phyloP scores from a whole-genome alignment of 2,113 vertebrate genomes.

The Psilopsiagon aurifrons region DNA sequence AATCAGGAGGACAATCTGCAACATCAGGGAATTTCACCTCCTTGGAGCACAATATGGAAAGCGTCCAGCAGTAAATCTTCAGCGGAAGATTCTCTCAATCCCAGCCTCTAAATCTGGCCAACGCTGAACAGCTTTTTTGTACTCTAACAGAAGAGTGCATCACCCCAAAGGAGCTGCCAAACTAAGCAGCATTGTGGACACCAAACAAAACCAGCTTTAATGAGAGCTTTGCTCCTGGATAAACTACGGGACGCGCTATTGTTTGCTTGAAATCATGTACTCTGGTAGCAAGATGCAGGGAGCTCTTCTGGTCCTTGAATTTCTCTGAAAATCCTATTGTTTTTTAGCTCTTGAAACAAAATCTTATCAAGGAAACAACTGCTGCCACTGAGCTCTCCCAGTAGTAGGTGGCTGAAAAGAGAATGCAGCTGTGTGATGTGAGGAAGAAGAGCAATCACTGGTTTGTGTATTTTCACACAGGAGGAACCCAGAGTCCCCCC shows the following conservation, averaged over 20 bases:
- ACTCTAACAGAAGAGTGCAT: slow-evolving; percentile 29
- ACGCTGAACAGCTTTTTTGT: slow-evolving; percentile 55
- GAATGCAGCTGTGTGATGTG: neutral
- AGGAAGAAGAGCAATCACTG: neutral
- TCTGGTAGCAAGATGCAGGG: slow-evolving; percentile 15
- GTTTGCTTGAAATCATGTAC: slow-evolving; percentile 16
- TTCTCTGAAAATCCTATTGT: slow-evolving; percentile 33
- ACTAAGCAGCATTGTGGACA: slow-evolving; percentile 50
- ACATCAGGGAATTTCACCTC: neutral
- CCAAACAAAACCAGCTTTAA: slow-evolving; percentile 53
- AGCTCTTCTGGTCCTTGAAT: slow-evolving; percentile 10
- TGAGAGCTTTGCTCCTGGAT: slow-evolving; percentile 34
- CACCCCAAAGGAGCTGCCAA: slow-evolving; percentile 48
- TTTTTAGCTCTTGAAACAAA: slow-evolving; percentile 25
- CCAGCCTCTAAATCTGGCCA: slow-evolving; percentile 52
- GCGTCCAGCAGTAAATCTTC: slow-evolving; percentile 9
- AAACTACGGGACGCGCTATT: neutral
- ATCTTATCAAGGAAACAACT: slow-evolving; percentile 48
- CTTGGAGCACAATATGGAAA: neutral
- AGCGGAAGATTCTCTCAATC: slow-evolving; percentile 34
- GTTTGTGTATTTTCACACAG: slow-evolving; percentile 54
- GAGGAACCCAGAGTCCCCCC: neutral
- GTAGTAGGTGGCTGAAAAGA: slow-evolving; percentile 20
- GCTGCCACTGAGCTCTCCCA: neutral
- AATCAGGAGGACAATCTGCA: neutral